Percentiles rank a stretch among this genome's conserved stretches.
These are phyloP conservation scores for Knipowitschia caucasica DNA, from an alignment of 2,797 vertebrate genomes.

Conservation along the genomic window DNA sequence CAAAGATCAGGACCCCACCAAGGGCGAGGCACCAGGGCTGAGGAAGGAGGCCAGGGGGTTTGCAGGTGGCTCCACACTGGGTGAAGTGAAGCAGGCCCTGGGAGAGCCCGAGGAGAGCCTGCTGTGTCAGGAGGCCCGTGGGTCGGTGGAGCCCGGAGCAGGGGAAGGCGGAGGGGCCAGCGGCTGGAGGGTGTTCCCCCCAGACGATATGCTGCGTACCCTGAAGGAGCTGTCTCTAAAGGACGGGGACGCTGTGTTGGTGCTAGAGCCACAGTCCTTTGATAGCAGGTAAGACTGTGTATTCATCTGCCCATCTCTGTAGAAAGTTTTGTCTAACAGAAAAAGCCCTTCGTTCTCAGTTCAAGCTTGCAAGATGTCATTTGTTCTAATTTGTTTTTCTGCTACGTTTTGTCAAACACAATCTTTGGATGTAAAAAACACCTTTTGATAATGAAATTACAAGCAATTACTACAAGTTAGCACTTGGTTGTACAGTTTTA, in stretches of 20 bases:
- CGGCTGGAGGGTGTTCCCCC: constrained; percentile 79
- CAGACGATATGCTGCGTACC: constrained; percentile 81
- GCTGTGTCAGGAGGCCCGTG: constrained; percentile 68
- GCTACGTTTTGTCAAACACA: too few species aligned
- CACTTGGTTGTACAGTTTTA: too few species aligned
- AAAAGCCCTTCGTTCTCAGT: not conserved
- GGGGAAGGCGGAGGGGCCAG: constrained; percentile 72
- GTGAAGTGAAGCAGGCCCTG: constrained; percentile 65
- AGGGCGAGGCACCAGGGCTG: constrained; percentile 57
- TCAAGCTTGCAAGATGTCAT: too few species aligned
- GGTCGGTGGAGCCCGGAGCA: constrained; percentile 23
- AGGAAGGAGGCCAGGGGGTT: constrained; percentile 71
- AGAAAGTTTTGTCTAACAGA: not conserved
- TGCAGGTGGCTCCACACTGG: constrained; percentile 67
- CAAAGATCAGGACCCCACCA: constrained; percentile 24
- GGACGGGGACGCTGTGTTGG: constrained; percentile 84
- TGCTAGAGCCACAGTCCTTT: constrained; percentile 77
- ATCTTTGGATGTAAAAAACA: too few species aligned
- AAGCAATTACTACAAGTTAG: too few species aligned
- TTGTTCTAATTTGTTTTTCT: too few species aligned
- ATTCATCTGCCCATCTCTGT: too few species aligned
- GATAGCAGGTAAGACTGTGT: constrained; percentile 78
- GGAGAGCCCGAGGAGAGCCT: constrained; percentile 69
- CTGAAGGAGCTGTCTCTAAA: constrained; percentile 80
- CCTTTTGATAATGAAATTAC: too few species aligned